These are phyloP conservation scores for Mylabris phalerata DNA, from an alignment of 1,140 invertebrate genomes.

Conservation along the genomic window DNA sequence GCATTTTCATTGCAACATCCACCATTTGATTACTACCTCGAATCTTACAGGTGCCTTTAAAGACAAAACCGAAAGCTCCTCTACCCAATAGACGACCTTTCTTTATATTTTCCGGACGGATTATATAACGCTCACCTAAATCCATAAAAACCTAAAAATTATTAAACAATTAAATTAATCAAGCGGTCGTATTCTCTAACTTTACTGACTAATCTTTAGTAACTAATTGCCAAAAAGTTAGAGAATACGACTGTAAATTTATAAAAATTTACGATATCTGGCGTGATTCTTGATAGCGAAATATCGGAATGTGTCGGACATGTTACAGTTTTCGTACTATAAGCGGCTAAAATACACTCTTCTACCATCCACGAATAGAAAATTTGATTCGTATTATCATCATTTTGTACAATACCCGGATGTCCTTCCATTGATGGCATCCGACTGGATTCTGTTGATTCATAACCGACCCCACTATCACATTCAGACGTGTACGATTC, in stretches of 20 bases:
- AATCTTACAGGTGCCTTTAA: constrained; percentile 69
- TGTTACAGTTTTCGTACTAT: constrained; percentile 58
- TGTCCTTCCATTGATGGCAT: constrained; percentile 77
- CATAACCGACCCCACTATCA: constrained; percentile 73
- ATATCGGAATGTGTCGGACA: constrained; percentile 73
- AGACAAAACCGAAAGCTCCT: constrained; percentile 97
- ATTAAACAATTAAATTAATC: background rate
- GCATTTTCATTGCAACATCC: constrained; percentile 90
- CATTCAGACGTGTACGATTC: constrained; percentile 70
- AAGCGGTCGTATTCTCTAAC: too few species aligned
- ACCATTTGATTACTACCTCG: constrained; percentile 50
- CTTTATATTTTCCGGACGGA: constrained; percentile 72
- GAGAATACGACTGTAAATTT: too few species aligned
- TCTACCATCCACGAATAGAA: constrained; percentile 83
- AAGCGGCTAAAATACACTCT: constrained; percentile 87
- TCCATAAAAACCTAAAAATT: constrained; percentile 73
- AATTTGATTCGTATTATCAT: constrained; percentile 11
- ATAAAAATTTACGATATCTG: constrained; percentile 60
- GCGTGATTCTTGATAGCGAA: constrained; percentile 66
- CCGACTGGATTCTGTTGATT: constrained; percentile 62
- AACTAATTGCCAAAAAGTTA: too few species aligned
- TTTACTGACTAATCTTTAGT: constrained; percentile 9
- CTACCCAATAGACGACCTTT: constrained; percentile 79
- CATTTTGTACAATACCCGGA: constrained; percentile 40
- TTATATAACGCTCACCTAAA: constrained; percentile 69